Percentiles rank a stretch among this genome's conserved stretches.
These are phyloP conservation scores for Tachina grossa DNA, from an alignment of 2,888 invertebrate genomes.

Conservation along the genomic window DNA sequence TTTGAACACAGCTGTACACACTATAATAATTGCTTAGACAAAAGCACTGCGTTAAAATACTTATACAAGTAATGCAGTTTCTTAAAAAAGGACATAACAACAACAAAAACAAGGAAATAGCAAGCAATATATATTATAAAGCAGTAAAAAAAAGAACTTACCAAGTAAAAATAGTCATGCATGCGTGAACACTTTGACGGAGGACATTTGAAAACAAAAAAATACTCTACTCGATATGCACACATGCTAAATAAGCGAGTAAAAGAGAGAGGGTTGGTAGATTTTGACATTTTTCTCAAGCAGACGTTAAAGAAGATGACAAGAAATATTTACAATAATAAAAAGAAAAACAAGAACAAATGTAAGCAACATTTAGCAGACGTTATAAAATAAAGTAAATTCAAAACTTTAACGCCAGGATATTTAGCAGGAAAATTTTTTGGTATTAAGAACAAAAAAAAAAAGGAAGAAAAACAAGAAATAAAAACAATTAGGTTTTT, in stretches of 20 bases:
- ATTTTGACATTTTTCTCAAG: constrained; percentile 64
- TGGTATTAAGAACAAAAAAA: constrained; percentile 39
- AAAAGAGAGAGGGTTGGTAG: constrained; percentile 67
- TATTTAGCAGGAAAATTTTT: constrained; percentile 44
- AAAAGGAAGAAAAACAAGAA: constrained; percentile 43
- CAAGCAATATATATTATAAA: constrained; percentile 23
- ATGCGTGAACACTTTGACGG: constrained; percentile 73
- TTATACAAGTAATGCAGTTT: constrained; percentile 61
- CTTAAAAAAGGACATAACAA: constrained; percentile 58
- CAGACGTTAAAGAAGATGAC: constrained; percentile 68
- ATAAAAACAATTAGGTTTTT: constrained; percentile 70
- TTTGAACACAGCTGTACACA: too few species aligned
- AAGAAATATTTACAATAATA: constrained; percentile 57
- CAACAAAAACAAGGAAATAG: background rate
- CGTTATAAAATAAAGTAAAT: constrained; percentile 61
- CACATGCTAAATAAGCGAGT: constrained; percentile 25
- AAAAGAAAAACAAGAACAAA: constrained; percentile 13
- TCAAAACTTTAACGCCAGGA: constrained; percentile 63
- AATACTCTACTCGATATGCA: background rate
- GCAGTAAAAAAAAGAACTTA: constrained; percentile 52
- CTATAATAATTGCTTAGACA: background rate
- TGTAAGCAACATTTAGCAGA: constrained; percentile 53
- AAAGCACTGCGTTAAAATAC: background rate
- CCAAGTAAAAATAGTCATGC: constrained; percentile 70
- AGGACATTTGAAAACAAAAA: constrained; percentile 47